A percentile compares a stretch with the other conserved stretches of the same genome.
Conservation (phyloP, 2,113 vertebrate genomes). For the Leptodactylus fuscus region DNA sequence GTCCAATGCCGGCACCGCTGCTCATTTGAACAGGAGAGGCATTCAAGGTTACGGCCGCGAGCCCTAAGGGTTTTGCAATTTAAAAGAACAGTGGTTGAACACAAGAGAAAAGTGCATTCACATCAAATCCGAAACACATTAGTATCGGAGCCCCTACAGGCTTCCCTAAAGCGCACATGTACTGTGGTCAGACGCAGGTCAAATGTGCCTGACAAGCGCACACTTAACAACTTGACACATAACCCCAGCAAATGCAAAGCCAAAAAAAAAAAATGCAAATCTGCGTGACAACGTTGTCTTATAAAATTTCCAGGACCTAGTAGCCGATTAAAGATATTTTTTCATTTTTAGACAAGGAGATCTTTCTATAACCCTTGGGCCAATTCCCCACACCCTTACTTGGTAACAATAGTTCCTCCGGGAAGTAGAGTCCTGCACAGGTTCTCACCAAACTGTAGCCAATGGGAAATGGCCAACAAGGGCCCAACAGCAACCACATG, state of each 20-base stretch:
- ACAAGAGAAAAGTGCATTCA: not conserved
- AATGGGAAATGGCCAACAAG: too few species aligned
- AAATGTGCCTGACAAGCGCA: not conserved
- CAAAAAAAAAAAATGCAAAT: not conserved
- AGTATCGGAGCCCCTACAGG: not conserved
- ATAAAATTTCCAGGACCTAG: not conserved
- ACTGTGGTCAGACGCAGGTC: not conserved
- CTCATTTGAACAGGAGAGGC: not conserved
- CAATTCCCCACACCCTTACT: too few species aligned
- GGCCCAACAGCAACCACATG: too few species aligned
- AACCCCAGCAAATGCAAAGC: not conserved
- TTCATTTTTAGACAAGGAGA: too few species aligned
- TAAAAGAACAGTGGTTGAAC: not conserved
- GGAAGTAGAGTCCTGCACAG: too few species aligned
- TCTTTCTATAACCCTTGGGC: too few species aligned
- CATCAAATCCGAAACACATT: constrained; percentile 7
- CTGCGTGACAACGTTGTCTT: not conserved
- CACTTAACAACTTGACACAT: not conserved
- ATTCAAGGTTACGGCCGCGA: not conserved
- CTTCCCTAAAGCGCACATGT: not conserved
- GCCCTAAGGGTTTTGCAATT: not conserved
- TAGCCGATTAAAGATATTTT: not conserved
- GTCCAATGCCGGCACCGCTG: not conserved
- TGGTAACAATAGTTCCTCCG: too few species aligned
- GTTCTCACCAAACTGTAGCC: too few species aligned